These are phyloP conservation scores for Drosophila pruinosa DNA, from an alignment of 1,140 invertebrate species.

Conservation along the genomic window DNA sequence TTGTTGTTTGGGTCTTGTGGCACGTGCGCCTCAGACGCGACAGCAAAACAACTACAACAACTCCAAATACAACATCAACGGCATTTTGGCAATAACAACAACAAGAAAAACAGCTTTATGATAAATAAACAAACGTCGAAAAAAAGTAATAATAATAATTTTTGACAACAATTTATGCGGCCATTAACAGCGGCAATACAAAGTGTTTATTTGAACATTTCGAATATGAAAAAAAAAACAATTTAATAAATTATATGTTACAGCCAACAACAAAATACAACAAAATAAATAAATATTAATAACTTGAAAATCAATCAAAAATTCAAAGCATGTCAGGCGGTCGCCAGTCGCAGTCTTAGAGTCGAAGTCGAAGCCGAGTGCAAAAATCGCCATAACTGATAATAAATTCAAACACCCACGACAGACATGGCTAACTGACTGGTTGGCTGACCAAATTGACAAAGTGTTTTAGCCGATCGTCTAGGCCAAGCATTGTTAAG, in stretches of 20 bases:
- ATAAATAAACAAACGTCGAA: slow-evolving; percentile 69
- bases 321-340: slow-evolving; percentile 68
- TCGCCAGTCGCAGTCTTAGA: slow-evolving; percentile 5
- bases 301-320: slow-evolving; percentile 72
- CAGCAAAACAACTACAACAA: slow-evolving; percentile 10
- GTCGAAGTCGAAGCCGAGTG: slow-evolving; percentile 35
- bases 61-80: not conserved
- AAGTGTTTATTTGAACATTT: slow-evolving; percentile 80
- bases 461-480: slow-evolving; percentile 40
- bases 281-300: slow-evolving; percentile 72
- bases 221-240: slow-evolving; percentile 27
- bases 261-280: slow-evolving; percentile 8
- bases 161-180: slow-evolving; percentile 78
- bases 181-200: slow-evolving; percentile 77
- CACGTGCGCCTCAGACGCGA: slow-evolving; percentile 57
- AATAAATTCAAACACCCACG: slow-evolving; percentile 78
- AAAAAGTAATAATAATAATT: slow-evolving; percentile 62
- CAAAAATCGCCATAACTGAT: slow-evolving; percentile 65
- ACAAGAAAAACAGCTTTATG: slow-evolving; percentile 29
- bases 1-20: slow-evolving; percentile 39
- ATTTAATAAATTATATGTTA: slow-evolving; percentile 16
- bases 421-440: slow-evolving; percentile 19
- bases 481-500: slow-evolving; percentile 18
- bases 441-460: slow-evolving; percentile 13
- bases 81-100: slow-evolving; percentile 2